Evolutionary conservation across 2,113 vertebrate species (phyloP).

Genomic region (Phoxinus phoxinus): DNA sequence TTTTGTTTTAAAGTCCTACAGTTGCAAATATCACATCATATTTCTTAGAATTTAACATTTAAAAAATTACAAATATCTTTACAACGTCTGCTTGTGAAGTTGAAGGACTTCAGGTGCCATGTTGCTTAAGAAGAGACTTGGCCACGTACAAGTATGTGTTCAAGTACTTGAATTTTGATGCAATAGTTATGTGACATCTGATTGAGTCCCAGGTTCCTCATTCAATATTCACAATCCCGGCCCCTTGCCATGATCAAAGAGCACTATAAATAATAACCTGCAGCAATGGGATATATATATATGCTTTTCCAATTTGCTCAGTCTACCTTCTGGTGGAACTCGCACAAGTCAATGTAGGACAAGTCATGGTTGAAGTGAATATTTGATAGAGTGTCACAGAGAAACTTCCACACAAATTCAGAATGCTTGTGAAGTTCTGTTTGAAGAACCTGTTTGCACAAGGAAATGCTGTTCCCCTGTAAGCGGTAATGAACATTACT

Average conservation of each 20-base stretch:
- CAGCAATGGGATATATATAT: not conserved
- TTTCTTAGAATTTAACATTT: not conserved
- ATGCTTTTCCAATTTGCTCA: slow-evolving; percentile 29
- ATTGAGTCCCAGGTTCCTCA: slow-evolving; percentile 1
- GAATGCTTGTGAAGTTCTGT: slow-evolving; percentile 14
- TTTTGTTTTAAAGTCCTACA: not conserved
- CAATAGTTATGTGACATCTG: not conserved
- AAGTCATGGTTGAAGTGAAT: slow-evolving; percentile 44
- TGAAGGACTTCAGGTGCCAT: not conserved
- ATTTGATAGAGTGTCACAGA: slow-evolving; percentile 36
- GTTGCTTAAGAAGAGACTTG: not conserved
- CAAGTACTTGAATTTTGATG: not conserved
- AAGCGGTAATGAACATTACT: not conserved
- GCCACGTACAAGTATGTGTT: not conserved
- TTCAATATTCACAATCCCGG: slow-evolving; percentile 21
- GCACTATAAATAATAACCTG: slow-evolving; percentile 8
- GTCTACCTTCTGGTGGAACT: slow-evolving; percentile 34
- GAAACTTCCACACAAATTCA: not conserved
- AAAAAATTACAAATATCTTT: not conserved
- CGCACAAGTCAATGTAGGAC: slow-evolving; percentile 23
- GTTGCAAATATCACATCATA: not conserved
- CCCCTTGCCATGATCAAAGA: slow-evolving; percentile 25
- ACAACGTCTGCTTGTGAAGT: not conserved
- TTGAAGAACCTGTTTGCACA: not conserved
- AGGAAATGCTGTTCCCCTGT: not conserved